Conservation (phyloP, 1,140 invertebrate species). For the Diuraphis noxia region DNA sequence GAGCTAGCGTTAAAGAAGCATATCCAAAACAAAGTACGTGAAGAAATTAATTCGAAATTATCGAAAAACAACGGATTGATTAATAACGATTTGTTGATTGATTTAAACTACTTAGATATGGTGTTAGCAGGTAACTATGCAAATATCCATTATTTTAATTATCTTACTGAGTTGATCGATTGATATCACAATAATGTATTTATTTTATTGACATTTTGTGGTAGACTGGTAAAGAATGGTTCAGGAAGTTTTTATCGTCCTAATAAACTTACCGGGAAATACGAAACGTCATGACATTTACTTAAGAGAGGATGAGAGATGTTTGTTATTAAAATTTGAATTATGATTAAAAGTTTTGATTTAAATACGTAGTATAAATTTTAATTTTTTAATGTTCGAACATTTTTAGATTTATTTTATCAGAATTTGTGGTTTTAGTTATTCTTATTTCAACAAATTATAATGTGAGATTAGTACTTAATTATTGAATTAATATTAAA, state of each 20-base stretch:
- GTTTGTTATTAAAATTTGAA: background rate
- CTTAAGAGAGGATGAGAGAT: background rate
- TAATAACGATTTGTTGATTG: constrained; percentile 63
- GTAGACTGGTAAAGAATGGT: background rate
- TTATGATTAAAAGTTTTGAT: background rate
- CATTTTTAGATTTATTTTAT: background rate
- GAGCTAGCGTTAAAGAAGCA: constrained; percentile 56
- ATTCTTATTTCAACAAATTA: background rate
- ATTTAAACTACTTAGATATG: constrained; percentile 64
- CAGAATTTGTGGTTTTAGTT: background rate
- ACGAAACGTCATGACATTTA: background rate
- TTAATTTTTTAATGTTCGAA: background rate
- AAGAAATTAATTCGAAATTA: constrained; percentile 56
- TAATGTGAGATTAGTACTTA: no score
- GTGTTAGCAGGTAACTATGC: constrained; percentile 59
- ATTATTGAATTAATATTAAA: no score
- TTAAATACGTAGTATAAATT: background rate
- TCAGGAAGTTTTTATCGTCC: background rate
- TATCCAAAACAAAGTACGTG: constrained; percentile 55
- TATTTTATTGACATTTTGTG: background rate
- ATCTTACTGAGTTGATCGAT: background rate
- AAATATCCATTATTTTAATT: background rate
- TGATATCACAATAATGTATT: background rate
- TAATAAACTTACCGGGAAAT: background rate
- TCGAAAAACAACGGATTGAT: constrained; percentile 61